phyloP scores from a whole-genome alignment of 2,797 vertebrate genomes.

The Protosalanx chinensis region DNA sequence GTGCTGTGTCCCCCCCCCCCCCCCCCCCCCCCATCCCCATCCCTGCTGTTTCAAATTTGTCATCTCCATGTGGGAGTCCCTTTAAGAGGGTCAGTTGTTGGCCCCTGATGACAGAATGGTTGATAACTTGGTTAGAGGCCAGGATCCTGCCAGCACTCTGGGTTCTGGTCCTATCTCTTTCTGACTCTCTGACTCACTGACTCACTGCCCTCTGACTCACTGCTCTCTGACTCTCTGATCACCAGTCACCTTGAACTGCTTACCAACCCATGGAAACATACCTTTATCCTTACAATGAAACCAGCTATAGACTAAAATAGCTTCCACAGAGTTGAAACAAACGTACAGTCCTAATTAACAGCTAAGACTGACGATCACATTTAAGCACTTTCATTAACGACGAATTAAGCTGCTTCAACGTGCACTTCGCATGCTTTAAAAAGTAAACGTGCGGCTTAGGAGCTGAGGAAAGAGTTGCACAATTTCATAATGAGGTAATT shows the following conservation, averaged over 20 bases:
- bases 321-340: conserved; percentile 48
- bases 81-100: conserved; percentile 70
- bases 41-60: conserved; percentile 94
- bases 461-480: conserved; percentile 61
- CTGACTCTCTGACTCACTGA: conserved; percentile 7
- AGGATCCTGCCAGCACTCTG: conserved; percentile 60
- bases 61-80: conserved; percentile 75
- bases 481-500: conserved; percentile 66
- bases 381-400: conserved; percentile 55
- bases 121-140: conserved; percentile 86
- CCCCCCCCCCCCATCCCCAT: conserved; percentile 58
- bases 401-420: conserved; percentile 51
- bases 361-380: not conserved
- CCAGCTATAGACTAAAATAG: conserved; percentile 37
- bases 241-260: conserved; percentile 36
- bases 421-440: conserved; percentile 50
- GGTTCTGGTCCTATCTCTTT: conserved; percentile 46
- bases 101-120: conserved; percentile 74
- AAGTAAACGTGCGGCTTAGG: conserved; percentile 58
- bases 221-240: not conserved
- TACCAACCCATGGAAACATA: conserved; percentile 44
- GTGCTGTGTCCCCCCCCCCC: conserved; percentile 71
- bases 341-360: conserved; percentile 63
- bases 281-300: conserved; percentile 49
- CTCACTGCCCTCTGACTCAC: conserved; percentile 35